phyloP scores from a whole-genome alignment of 37 sponge, comb jelly and placozoan genomes.

The Theonella swinhoei region DNA sequence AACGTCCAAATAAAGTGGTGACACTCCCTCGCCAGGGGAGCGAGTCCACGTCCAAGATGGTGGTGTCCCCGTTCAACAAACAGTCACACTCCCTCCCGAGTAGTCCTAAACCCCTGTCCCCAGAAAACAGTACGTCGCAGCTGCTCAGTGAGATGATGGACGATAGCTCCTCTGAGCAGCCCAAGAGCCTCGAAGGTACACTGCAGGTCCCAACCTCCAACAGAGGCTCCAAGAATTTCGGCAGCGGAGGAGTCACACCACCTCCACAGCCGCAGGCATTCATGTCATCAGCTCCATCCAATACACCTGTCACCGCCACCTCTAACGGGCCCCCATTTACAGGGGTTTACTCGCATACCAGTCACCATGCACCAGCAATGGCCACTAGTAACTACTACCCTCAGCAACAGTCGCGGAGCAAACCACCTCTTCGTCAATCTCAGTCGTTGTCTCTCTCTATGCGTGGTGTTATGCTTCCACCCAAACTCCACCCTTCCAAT shows the following conservation, averaged over 20 bases:
- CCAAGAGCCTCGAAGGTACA: background rate
- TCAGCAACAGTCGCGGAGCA: background rate
- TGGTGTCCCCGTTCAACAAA: background rate
- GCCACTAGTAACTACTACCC: background rate
- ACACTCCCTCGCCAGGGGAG: conserved; percentile 18
- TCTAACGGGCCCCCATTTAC: background rate
- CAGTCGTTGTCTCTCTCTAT: background rate
- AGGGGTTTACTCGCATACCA: background rate
- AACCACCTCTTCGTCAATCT: background rate
- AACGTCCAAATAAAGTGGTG: background rate
- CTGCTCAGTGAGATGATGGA: conserved; percentile 56
- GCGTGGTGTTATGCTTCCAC: background rate
- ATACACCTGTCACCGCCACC: background rate
- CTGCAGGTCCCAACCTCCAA: background rate
- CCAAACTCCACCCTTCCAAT: conserved; percentile 21
- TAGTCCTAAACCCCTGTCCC: conserved; percentile 45
- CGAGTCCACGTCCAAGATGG: background rate
- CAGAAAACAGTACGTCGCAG: background rate
- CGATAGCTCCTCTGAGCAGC: background rate
- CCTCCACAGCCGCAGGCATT: background rate
- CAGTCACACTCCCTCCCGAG: conserved; percentile 50
- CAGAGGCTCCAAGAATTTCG: background rate
- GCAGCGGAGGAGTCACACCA: background rate
- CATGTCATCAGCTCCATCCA: conserved; percentile 4
- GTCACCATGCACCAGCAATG: background rate